phyloP scores from a whole-genome alignment of 2,888 invertebrate genomes.

The Caenorhabditis sp. region DNA sequence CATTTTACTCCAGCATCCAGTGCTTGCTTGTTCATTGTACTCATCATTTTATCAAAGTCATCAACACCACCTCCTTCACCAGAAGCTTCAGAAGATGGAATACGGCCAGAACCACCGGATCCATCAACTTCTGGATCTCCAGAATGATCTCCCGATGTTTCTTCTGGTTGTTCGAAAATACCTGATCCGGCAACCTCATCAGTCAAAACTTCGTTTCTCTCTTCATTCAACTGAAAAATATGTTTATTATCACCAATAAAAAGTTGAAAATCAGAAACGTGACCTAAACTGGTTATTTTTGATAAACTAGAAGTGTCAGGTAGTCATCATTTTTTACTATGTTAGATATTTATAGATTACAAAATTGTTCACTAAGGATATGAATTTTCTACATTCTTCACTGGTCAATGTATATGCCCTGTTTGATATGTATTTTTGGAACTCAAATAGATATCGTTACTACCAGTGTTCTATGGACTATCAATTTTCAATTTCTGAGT shows the following conservation, averaged over 20 bases:
- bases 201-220: neutral
- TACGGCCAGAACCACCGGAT: neutral
- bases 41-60: constrained; percentile 22
- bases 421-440: no score
- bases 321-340: neutral
- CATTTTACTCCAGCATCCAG: constrained; percentile 21
- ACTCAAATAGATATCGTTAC: no score
- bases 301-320: neutral
- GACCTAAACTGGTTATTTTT: neutral
- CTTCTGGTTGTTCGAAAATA: neutral
- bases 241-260: neutral
- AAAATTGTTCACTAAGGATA: no score
- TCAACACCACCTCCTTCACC: constrained; percentile 21
- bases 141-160: neutral
- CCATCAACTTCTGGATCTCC: neutral
- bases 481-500: no score
- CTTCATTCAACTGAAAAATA: constrained; percentile 2
- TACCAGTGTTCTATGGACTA: no score
- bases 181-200: neutral
- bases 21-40: constrained; percentile 21
- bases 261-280: neutral
- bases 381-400: no score
- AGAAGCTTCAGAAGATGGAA: neutral
- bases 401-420: no score
- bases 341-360: neutral